Percentiles rank a stretch among this genome's conserved stretches.
Conservation (phyloP, 2,888 invertebrate species). For the Acrobasis consociella region DNA sequence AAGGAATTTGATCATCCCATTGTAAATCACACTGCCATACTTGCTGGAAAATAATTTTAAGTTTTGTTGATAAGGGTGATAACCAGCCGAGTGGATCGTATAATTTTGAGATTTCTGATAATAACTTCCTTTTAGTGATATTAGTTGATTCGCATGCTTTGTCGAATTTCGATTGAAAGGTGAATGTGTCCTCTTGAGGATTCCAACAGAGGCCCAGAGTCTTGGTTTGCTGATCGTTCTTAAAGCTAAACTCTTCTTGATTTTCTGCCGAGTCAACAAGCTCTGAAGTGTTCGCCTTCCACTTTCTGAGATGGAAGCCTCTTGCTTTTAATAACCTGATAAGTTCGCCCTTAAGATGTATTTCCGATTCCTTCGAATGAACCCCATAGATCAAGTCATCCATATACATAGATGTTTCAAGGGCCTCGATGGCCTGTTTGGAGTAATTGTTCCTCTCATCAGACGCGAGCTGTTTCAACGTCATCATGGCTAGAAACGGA, state of each 20-base stretch:
- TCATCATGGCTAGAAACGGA: no score
- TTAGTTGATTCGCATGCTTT: background rate
- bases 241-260: background rate
- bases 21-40: slow-evolving; percentile 27
- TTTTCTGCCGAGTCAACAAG: no score
- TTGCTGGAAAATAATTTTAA: slow-evolving; percentile 35
- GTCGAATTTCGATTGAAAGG: background rate
- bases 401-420: no score
- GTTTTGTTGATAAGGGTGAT: slow-evolving; percentile 30
- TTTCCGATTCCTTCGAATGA: no score
- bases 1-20: slow-evolving; percentile 6
- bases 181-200: slow-evolving; percentile 9
- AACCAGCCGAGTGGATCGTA: slow-evolving; percentile 38
- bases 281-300: slow-evolving; percentile 11
- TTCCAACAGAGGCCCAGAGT: slow-evolving; percentile 27
- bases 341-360: no score
- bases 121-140: slow-evolving; percentile 23
- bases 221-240: background rate
- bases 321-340: background rate
- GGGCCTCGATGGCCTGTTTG: no score
- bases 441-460: no score
- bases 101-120: slow-evolving; percentile 33
- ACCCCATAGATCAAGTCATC: no score
- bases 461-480: no score
- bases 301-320: slow-evolving; percentile 27